Evolutionary conservation across 2,888 invertebrate species (phyloP).

Genomic region (Drosophila yooni): DNA sequence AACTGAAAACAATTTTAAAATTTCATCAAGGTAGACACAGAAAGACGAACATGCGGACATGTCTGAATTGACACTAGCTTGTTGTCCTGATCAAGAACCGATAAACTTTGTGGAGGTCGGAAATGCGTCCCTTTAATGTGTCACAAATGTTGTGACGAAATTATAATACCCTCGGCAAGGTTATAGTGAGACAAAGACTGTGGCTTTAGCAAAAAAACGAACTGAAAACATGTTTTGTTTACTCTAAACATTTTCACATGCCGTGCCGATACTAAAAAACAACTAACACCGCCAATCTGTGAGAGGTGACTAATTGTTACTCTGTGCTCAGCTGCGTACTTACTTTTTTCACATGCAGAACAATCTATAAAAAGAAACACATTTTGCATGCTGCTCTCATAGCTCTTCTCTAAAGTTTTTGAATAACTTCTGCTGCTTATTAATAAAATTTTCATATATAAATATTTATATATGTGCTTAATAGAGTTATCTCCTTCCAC

Average conservation of each 20-base stretch:
- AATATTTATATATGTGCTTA: not conserved
- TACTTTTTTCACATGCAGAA: not conserved
- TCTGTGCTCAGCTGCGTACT: not conserved
- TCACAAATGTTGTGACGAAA: constrained; percentile 18
- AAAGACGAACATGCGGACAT: not conserved
- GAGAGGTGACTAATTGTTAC: constrained; percentile 11
- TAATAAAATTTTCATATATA: not conserved
- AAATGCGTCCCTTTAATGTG: constrained; percentile 3
- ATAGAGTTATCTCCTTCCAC: not conserved
- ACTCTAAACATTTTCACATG: constrained; percentile 65
- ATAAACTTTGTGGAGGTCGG: constrained; percentile 5
- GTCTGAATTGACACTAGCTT: not conserved
- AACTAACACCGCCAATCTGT: not conserved
- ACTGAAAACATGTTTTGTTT: constrained; percentile 57
- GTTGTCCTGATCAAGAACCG: constrained; percentile 7
- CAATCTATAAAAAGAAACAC: not conserved
- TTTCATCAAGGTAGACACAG: not conserved
- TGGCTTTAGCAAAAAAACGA: constrained; percentile 43
- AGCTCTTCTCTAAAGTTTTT: not conserved
- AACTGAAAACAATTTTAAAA: not conserved
- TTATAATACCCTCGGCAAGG: constrained; percentile 14
- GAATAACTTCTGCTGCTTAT: not conserved
- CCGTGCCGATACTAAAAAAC: constrained; percentile 12
- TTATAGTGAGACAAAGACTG: constrained; percentile 52
- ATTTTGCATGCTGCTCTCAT: not conserved